Percentiles rank a stretch among this genome's conserved stretches.
phyloP scores from a whole-genome alignment of 2,113 vertebrate genomes.

The Neogobius melanostomus region DNA sequence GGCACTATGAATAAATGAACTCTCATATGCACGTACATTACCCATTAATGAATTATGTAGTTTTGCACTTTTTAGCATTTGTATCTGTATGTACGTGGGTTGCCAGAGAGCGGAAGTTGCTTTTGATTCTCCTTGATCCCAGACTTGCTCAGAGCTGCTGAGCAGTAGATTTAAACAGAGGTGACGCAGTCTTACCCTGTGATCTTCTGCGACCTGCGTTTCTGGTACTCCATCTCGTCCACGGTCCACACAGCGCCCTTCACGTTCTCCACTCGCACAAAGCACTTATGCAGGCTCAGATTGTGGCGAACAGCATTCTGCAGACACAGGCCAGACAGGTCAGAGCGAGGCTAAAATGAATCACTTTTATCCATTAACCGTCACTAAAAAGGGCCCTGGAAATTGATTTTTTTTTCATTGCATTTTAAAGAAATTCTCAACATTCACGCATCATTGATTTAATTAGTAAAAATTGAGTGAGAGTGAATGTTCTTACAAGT shows the following conservation, averaged over 20 bases:
- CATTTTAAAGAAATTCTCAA: conserved; percentile 68
- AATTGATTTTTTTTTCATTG: conserved; percentile 49
- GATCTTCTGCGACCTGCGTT: conserved; percentile 99
- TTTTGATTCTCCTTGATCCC: conserved; percentile 12
- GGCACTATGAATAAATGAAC: neutral
- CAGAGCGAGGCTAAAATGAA: conserved; percentile 41
- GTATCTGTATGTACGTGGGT: neutral
- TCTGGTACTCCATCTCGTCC: conserved; percentile 99
- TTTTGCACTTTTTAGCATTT: neutral
- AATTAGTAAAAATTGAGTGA: conserved; percentile 75
- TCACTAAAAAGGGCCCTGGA: conserved; percentile 31
- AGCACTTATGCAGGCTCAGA: conserved; percentile 99
- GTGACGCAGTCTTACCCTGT: conserved; percentile 84
- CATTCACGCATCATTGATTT: conserved; percentile 76
- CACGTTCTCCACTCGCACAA: conserved; percentile 99
- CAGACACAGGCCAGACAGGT: conserved; percentile 53
- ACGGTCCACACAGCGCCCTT: conserved; percentile 99
- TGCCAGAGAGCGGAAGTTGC: neutral
- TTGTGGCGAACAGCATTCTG: conserved; percentile 99
- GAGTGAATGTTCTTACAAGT: conserved; percentile 73
- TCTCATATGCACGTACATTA: neutral
- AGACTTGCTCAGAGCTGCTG: neutral
- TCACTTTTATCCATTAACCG: conserved; percentile 48
- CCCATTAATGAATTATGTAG: neutral
- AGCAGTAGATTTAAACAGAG: conserved; percentile 9